Percentiles rank a stretch among this genome's conserved stretches.
These are phyloP conservation scores for Oreochromis tanganicae DNA, from an alignment of 2,113 vertebrate genomes.

Conservation along the genomic window DNA sequence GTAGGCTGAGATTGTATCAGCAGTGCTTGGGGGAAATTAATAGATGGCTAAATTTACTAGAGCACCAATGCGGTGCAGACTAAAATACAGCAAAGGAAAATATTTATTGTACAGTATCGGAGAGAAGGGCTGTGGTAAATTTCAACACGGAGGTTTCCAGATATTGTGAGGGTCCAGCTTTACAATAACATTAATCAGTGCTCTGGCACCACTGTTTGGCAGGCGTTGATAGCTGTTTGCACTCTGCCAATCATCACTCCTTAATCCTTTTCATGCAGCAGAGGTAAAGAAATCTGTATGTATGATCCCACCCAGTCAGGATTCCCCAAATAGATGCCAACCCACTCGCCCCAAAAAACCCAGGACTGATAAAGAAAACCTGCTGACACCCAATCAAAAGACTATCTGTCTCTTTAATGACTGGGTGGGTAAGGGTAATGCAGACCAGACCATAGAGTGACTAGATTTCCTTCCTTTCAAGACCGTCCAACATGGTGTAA, in stretches of 20 bases:
- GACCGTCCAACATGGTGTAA: not conserved
- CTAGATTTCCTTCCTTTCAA: constrained; percentile 12
- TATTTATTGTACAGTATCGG: constrained; percentile 64
- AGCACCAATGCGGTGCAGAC: constrained; percentile 16
- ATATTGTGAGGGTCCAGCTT: constrained; percentile 65
- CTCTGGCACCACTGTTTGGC: constrained; percentile 60
- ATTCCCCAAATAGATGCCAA: constrained; percentile 7
- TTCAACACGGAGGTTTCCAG: constrained; percentile 65
- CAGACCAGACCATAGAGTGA: not conserved
- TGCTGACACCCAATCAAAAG: constrained; percentile 20
- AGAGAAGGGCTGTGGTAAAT: constrained; percentile 18
- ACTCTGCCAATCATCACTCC: constrained; percentile 52
- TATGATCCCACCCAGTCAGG: constrained; percentile 24
- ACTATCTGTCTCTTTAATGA: not conserved
- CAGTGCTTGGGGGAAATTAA: constrained; percentile 63
- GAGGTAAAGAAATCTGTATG: constrained; percentile 18
- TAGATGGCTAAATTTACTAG: constrained; percentile 43
- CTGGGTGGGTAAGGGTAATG: not conserved
- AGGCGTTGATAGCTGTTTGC: constrained; percentile 27
- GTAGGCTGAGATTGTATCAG: constrained; percentile 66
- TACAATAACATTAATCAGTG: constrained; percentile 69
- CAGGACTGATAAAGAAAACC: constrained; percentile 22
- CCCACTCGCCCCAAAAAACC: not conserved
- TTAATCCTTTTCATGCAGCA: not conserved
- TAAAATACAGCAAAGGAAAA: constrained; percentile 58